A percentile compares a stretch with the other conserved stretches of the same genome.
These are phyloP conservation scores for Tokudaia tokunoshimensis DNA, from an alignment of 2,797 vertebrate genomes.

Conservation along the genomic window DNA sequence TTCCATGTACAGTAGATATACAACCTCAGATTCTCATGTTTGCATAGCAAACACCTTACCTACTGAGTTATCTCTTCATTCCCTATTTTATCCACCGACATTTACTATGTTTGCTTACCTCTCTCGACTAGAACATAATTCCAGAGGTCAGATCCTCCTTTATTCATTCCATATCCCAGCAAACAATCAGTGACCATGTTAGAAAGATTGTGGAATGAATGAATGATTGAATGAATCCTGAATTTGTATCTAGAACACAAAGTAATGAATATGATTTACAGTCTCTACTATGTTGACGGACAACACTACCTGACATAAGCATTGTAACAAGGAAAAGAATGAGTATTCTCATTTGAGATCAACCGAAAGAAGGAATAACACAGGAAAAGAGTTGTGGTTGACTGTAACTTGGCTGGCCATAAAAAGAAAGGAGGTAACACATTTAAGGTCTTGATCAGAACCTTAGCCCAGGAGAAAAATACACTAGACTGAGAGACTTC, in stretches of 20 bases:
- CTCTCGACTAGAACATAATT: neutral
- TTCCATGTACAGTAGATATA: neutral
- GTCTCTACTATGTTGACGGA: neutral
- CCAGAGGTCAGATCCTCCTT: neutral
- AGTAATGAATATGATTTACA: neutral
- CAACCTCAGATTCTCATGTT: neutral
- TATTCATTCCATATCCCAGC: neutral
- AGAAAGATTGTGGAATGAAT: neutral
- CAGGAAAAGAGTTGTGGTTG: neutral
- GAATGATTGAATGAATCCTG: neutral
- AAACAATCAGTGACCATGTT: neutral
- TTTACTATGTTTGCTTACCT: neutral
- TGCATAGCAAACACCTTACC: neutral
- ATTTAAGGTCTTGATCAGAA: neutral
- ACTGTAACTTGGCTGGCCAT: neutral
- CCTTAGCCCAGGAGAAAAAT: neutral
- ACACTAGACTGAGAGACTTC: neutral
- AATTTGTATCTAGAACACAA: neutral
- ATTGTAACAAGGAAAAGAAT: neutral
- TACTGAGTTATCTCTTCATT: neutral
- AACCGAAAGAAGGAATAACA: neutral
- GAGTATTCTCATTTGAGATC: neutral
- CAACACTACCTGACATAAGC: neutral
- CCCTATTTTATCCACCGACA: neutral
- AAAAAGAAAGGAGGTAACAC: neutral